Percentiles rank a stretch among this genome's conserved stretches.
Conservation (phyloP, 2,113 vertebrate genomes). For the Pangasianodon gigas region DNA sequence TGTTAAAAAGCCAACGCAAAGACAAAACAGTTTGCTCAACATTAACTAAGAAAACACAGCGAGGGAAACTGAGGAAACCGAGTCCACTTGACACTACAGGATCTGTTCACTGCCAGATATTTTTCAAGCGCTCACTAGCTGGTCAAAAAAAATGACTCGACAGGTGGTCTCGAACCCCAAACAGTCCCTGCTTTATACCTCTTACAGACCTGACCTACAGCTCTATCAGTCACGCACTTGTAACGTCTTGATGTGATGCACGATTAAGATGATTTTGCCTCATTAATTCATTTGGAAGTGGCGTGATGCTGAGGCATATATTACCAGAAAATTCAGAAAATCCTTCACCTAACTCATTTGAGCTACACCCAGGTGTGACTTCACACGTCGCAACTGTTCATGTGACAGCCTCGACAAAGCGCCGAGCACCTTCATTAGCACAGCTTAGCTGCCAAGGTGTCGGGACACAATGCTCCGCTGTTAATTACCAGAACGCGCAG, state of each 20-base stretch:
- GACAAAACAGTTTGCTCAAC: slow-evolving; percentile 99
- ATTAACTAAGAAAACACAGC: slow-evolving; percentile 79
- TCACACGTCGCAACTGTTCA: slow-evolving; percentile 60
- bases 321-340: slow-evolving; percentile 44
- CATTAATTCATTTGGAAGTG: slow-evolving; percentile 43
- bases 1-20: slow-evolving; percentile 87
- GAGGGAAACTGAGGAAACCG: slow-evolving; percentile 61
- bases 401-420: slow-evolving; percentile 61
- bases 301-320: slow-evolving; percentile 46
- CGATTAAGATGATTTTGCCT: neutral
- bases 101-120: slow-evolving; percentile 73
- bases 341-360: slow-evolving; percentile 68
- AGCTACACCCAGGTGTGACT: slow-evolving; percentile 69
- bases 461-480: slow-evolving; percentile 56
- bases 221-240: neutral
- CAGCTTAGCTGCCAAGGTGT: slow-evolving; percentile 65
- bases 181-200: slow-evolving; percentile 2
- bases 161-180: slow-evolving; percentile 2
- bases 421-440: slow-evolving; percentile 65
- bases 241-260: neutral
- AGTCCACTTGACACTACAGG: slow-evolving; percentile 70
- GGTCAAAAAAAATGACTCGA: neutral
- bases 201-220: neutral
- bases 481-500: slow-evolving; percentile 59
- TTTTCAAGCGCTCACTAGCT: slow-evolving; percentile 61